Evolutionary conservation across 2,113 vertebrate genomes (phyloP), one percentile per base, ranked within the genome.

Genomic region (Herpailurus yagouaroundi): DNA sequence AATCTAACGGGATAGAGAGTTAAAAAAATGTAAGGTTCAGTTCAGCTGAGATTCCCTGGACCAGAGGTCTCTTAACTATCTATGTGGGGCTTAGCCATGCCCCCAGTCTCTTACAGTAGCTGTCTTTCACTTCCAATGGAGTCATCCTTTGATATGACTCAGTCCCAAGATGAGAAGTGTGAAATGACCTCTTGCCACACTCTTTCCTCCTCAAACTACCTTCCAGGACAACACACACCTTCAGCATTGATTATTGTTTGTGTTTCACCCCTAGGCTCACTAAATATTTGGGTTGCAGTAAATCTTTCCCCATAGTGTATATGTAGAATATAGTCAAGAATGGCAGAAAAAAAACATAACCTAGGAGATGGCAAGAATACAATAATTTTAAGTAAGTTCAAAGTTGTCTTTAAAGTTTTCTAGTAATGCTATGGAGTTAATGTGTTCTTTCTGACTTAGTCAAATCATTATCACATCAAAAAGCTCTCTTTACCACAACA

Each of bases 1-100:
- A 88, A 48, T 81, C 27, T 91, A 76, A 66, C 45, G 25, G 79
- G 21, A 21, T 5, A 82, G 60, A 94, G 41, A 94, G 14, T 38
- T 50, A 97, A 92, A 92, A 74, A 89, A 87, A 48, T 38, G 3
- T 41, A 84, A 31, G 13, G 63, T 76, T 82, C 25, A 89, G 4
- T 91, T 95, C 66, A 69, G 21, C 31, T 9, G 50, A 36, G 60
- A 41, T 52, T 81, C 81, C 63, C 21, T 41, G 11, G 6, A 27
- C 21, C 29, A 33, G 33, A 77, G 36, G 16, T 2, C 64, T 84
- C 15, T 19, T 60, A 48, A 25, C 21, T n/a, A 19, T 25, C 57
- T 68, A 1, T 79, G 9, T 29, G 12, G 12, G 31, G 3, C 29
- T 96, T 71, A 33, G 23, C 68, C n/a, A 31, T 52, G 4, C 19